Evolutionary conservation across 2,888 invertebrate genomes (phyloP).

Genomic region (Synanthedon formicaeformis): DNA sequence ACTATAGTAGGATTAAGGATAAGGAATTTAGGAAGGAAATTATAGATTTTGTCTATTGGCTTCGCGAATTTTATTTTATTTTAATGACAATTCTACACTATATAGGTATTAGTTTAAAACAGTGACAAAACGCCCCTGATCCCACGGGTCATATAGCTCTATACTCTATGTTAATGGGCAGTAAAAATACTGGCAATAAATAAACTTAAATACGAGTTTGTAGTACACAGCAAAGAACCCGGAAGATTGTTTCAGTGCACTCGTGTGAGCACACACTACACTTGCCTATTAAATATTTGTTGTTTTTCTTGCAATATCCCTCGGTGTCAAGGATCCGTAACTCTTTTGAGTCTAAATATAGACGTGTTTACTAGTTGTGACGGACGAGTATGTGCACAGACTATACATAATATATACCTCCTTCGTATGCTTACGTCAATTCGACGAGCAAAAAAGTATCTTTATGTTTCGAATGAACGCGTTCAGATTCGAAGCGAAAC

Average conservation of each 20-base stretch:
- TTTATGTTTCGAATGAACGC: neutral
- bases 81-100: no score
- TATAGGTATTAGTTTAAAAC: no score
- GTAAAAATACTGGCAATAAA: neutral
- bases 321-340: neutral
- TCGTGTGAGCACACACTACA: neutral
- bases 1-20: no score
- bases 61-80: no score
- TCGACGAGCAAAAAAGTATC: neutral
- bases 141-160: no score
- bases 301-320: neutral
- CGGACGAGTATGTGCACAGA: neutral
- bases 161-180: no score
- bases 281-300: neutral
- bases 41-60: no score
- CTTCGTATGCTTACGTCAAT: neutral
- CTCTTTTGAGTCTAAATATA: neutral
- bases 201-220: neutral
- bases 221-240: neutral
- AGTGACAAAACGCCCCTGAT: no score
- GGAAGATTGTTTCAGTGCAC: neutral
- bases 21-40: no score
- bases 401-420: no score
- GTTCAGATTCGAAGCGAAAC: neutral
- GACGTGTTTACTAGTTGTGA: neutral